Base-by-base conservation (phyloP, 1,140 invertebrate genomes). In the Dolichoris vasculosae region DNA sequence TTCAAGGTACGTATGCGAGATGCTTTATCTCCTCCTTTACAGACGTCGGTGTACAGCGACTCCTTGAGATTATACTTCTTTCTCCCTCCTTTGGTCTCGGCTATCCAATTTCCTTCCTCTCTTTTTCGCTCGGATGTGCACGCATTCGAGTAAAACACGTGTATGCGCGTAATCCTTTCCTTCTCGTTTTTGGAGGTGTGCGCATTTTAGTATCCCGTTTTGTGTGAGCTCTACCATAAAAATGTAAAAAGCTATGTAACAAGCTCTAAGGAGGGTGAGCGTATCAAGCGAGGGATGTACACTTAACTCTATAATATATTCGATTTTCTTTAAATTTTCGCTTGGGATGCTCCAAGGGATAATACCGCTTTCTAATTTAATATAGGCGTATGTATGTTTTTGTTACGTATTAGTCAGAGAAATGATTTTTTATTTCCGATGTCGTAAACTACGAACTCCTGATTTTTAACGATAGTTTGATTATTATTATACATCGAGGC, bases 141-240 rank as follows among this genome's bases (percentile, higher is more conserved):
- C 48, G 67, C 48, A 71, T 64, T 20, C 75, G 40, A n/a, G 43
- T 46, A 26, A 46, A 43, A n/a, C 71, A 15, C 69, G 81, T 67
- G 46, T 40, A 46, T 46, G 43, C 43, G 43, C 43, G 43, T 76
- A 76, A 82, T 82, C 80, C 80, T 82, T 82, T 73, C 80, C 69
- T 46, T 1, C 48, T 63, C 76, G 7, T 38, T 38, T 35, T 51
- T 38, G 43, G 32, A 13, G 71, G 4, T 20, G 64, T 46, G 9
- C 13, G 13, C 43, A 32, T 23, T 51, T 77, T 51, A 51, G n/a
- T 32, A 43, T 77, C 43, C 30, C 20, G n/a, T 77, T 51, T 46
- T 17, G 71, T 13, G 64, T 69, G 43, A 26, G n/a, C 64, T 69
- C 55, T 59, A 9, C 26, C 43, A 59, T 17, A 17, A n/a, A 59